Conservation (phyloP, 2,113 vertebrate genomes). For the Lepus timidus region DNA sequence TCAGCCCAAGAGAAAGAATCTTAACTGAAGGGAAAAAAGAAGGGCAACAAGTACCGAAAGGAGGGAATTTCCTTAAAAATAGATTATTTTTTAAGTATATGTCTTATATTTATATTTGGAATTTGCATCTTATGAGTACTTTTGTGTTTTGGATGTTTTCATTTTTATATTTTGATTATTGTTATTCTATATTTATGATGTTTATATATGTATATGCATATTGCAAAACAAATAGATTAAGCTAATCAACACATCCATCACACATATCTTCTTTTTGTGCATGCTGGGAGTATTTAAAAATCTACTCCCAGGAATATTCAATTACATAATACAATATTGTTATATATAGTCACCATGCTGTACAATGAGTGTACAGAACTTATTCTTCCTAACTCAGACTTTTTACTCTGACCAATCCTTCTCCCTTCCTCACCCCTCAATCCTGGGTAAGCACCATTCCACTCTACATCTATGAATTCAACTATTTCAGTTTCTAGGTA, state of each 20-base stretch:
- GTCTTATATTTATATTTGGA: background rate
- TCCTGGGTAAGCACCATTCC: background rate
- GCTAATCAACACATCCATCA: background rate
- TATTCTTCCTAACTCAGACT: background rate
- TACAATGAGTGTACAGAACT: background rate
- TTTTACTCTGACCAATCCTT: background rate
- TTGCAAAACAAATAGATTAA: background rate
- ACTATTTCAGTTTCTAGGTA: background rate
- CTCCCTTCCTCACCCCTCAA: no score
- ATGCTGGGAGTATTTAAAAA: background rate
- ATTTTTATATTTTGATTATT: background rate
- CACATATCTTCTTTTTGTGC: background rate
- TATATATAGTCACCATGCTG: background rate
- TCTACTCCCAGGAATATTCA: background rate
- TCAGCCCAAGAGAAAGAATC: no score
- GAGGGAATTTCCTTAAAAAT: background rate
- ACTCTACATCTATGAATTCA: background rate
- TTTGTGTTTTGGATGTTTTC: background rate
- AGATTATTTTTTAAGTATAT: background rate
- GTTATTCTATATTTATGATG: background rate
- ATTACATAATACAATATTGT: background rate
- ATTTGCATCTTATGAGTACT: background rate
- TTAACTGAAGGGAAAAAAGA: background rate
- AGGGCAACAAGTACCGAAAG: background rate
- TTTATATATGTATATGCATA: background rate